Evolutionary conservation across 2,113 vertebrate species (phyloP).

Genomic region (Thermophis baileyi): DNA sequence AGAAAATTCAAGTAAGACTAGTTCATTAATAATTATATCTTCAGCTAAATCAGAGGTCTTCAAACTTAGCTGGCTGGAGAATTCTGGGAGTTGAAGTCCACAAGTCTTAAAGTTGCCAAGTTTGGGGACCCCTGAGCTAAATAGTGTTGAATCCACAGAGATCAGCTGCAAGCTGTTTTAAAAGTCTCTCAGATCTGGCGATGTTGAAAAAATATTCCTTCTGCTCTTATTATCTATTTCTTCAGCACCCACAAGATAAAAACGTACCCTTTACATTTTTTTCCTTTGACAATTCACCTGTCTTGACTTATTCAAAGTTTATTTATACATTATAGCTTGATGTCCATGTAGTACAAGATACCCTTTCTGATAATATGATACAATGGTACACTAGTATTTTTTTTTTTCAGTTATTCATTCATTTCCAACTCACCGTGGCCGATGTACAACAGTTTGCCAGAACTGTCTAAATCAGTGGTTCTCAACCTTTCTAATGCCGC

Average conservation of each 20-base stretch:
- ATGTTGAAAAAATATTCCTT: background rate
- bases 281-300: background rate
- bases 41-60: background rate
- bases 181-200: background rate
- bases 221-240: background rate
- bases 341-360: background rate
- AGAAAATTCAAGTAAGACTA: background rate
- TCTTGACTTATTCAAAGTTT: background rate
- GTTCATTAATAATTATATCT: background rate
- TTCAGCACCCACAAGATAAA: background rate
- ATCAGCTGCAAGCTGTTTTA: background rate
- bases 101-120: too few species aligned
- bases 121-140: too few species aligned
- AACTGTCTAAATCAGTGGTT: too few species aligned
- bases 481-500: too few species aligned
- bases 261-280: background rate
- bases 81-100: too few species aligned
- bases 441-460: background rate
- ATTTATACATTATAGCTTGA: background rate
- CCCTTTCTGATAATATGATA: background rate
- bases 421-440: background rate
- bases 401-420: background rate
- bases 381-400: background rate
- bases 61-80: too few species aligned
- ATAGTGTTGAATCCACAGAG: background rate